A percentile compares a stretch with the other conserved stretches of the same genome.
phyloP scores from a whole-genome alignment of 2,113 vertebrate genomes.

The Cranoglanis bouderius region DNA sequence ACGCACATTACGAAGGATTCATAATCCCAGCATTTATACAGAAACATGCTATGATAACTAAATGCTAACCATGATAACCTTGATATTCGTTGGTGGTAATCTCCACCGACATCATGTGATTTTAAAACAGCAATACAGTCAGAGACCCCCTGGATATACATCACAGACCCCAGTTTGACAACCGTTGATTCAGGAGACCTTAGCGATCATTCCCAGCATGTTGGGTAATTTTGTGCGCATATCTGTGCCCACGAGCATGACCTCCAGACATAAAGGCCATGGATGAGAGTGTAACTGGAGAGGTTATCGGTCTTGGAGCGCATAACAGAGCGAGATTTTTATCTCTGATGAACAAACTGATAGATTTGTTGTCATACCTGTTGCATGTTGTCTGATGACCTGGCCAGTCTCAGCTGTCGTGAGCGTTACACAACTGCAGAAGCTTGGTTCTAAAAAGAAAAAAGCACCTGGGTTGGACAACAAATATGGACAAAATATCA shows the following conservation, averaged over 20 bases:
- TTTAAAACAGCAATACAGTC: background rate
- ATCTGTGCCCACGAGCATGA: background rate
- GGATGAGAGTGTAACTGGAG: background rate
- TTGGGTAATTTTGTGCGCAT: background rate
- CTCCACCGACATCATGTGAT: background rate
- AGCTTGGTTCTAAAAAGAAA: background rate
- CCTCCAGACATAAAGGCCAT: background rate
- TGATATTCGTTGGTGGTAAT: background rate
- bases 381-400: background rate
- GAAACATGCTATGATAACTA: background rate
- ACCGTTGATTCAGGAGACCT: background rate
- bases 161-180: background rate
- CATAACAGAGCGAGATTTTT: background rate
- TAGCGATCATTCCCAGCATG: background rate
- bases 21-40: background rate
- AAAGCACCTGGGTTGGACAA: background rate
- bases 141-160: background rate
- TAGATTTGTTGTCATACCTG: constrained; percentile 6
- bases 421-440: background rate
- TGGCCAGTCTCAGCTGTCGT: constrained; percentile 1
- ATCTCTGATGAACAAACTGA: constrained; percentile 2
- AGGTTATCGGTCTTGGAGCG: background rate
- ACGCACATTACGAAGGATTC: background rate
- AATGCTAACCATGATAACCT: background rate
- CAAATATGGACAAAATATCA: background rate